Percentiles rank a stretch among this genome's conserved stretches.
Conservation (phyloP, 2,797 vertebrate genomes). For the Champsocephalus esox region DNA sequence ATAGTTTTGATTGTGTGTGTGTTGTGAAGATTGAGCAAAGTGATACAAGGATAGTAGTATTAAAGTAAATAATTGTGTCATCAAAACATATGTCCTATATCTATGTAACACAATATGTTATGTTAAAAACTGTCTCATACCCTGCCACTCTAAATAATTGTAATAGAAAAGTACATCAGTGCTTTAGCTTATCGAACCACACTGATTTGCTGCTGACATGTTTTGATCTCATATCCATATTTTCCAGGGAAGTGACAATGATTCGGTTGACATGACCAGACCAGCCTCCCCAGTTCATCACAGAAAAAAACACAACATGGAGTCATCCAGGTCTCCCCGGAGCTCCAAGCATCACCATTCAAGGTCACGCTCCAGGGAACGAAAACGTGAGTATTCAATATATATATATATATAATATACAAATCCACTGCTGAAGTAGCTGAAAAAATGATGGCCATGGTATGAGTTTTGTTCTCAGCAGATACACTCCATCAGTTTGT, state of each 20-base stretch:
- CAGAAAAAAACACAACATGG: slow-evolving; percentile 89
- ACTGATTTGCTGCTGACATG: background rate
- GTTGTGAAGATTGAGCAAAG: background rate
- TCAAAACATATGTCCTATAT: background rate
- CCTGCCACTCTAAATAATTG: background rate
- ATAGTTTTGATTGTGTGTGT: background rate
- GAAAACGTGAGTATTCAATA: slow-evolving; percentile 86
- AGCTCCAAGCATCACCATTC: slow-evolving; percentile 93
- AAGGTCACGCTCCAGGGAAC: slow-evolving; percentile 90
- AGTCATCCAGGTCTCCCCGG: slow-evolving; percentile 91
- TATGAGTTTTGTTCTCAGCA: background rate
- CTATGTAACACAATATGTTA: background rate
- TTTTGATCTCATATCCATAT: background rate
- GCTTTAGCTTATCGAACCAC: background rate
- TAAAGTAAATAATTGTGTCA: background rate
- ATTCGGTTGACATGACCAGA: slow-evolving; percentile 86
- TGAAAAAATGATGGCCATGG: background rate
- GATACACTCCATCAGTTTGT: background rate
- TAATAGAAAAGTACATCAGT: background rate
- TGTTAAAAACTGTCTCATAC: background rate
- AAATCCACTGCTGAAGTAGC: background rate
- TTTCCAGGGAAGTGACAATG: slow-evolving; percentile 90
- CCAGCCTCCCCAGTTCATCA: slow-evolving; percentile 87
- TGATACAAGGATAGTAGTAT: background rate
- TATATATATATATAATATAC: too few species aligned